These are phyloP conservation scores for Manis javanica DNA, from an alignment of 2,797 vertebrate genomes.

Conservation along the genomic window DNA sequence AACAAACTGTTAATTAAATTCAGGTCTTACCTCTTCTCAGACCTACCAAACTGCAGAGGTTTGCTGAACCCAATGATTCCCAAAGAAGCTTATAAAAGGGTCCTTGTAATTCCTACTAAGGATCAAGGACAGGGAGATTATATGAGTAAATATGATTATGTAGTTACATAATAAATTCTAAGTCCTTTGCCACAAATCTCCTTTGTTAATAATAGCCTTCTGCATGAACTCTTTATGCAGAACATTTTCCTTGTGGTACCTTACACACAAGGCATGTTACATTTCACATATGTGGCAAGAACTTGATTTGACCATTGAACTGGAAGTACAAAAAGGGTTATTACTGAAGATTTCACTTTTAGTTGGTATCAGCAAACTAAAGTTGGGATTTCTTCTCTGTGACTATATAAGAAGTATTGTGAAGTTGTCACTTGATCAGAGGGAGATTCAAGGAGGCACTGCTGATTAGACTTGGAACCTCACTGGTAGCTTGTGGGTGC, in stretches of 20 bases:
- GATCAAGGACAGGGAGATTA: background rate
- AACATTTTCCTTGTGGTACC: constrained; percentile 5
- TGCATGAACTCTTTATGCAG: background rate
- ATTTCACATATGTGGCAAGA: constrained; percentile 11
- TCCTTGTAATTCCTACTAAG: background rate
- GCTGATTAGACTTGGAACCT: background rate
- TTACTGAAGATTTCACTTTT: constrained; percentile 30
- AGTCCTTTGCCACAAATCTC: background rate
- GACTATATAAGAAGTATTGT: background rate
- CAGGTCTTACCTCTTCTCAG: background rate
- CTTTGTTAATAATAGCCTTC: background rate
- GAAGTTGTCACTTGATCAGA: background rate
- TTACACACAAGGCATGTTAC: background rate
- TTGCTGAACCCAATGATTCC: constrained; percentile 25
- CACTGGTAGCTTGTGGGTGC: background rate
- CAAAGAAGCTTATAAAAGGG: background rate
- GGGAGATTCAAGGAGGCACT: background rate
- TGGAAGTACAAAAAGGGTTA: background rate
- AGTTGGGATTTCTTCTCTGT: constrained; percentile 18
- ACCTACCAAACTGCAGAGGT: constrained; percentile 29
- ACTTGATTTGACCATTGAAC: constrained; percentile 3
- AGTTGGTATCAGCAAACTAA: background rate
- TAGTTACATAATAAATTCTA: background rate
- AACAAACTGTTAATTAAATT: constrained; percentile 33
- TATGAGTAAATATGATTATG: background rate